Conservation (phyloP, 1,140 invertebrate genomes). For the Drusus annulatus region DNA sequence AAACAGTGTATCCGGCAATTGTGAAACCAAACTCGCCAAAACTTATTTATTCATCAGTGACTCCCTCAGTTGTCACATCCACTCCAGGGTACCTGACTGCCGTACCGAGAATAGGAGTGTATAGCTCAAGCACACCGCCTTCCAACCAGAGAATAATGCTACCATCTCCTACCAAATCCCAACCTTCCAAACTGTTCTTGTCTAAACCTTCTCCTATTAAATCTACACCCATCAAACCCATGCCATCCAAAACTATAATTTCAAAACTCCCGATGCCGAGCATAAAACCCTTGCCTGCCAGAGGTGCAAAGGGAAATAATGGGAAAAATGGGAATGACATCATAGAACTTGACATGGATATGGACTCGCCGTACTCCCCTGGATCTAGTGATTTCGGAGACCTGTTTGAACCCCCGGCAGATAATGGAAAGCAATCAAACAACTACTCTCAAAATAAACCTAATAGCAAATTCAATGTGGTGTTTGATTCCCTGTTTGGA, state of each 20-base stretch:
- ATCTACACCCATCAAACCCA: slow-evolving; percentile 72
- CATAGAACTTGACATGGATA: slow-evolving; percentile 79
- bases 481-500: slow-evolving; percentile 74
- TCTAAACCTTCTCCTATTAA: slow-evolving; percentile 72
- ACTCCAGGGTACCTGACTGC: slow-evolving; percentile 63
- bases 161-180: slow-evolving; percentile 68
- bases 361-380: slow-evolving; percentile 87
- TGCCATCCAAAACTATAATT: slow-evolving; percentile 65
- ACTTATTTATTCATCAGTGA: slow-evolving; percentile 59
- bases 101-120: slow-evolving; percentile 63
- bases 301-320: slow-evolving; percentile 51
- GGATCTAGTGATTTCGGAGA: slow-evolving; percentile 88
- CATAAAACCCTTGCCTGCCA: slow-evolving; percentile 56
- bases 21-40: slow-evolving; percentile 64
- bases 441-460: slow-evolving; percentile 61
- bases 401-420: slow-evolving; percentile 86
- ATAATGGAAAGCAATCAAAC: slow-evolving; percentile 65
- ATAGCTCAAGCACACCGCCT: slow-evolving; percentile 61
- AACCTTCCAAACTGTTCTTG: slow-evolving; percentile 66
- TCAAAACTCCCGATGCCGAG: slow-evolving; percentile 63
- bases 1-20: slow-evolving; percentile 58
- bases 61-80: slow-evolving; percentile 62
- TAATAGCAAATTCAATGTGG: slow-evolving; percentile 65
- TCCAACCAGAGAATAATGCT: slow-evolving; percentile 65
- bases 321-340: slow-evolving; percentile 69